These are phyloP conservation scores for Oasisia sp. DNA, from an alignment of 2,888 invertebrate species.

Conservation along the genomic window DNA sequence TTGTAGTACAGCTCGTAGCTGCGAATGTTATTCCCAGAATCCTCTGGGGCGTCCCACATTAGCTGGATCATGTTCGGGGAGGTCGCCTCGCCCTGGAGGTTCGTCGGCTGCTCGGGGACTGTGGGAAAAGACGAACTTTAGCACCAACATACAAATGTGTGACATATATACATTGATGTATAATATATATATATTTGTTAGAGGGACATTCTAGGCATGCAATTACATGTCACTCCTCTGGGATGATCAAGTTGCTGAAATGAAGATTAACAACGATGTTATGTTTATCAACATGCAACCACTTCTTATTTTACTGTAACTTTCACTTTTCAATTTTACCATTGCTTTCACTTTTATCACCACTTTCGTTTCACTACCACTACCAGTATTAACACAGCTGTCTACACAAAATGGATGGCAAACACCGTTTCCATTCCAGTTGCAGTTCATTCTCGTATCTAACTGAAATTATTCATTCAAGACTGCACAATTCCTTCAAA, in stretches of 20 bases:
- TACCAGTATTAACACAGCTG: background rate
- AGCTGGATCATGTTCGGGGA: constrained; percentile 89
- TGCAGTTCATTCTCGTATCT: background rate
- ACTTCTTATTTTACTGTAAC: background rate
- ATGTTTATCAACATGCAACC: background rate
- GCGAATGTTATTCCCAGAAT: constrained; percentile 86
- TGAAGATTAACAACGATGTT: background rate
- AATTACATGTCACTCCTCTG: background rate
- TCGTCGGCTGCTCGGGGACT: constrained; percentile 46
- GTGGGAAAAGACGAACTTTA: background rate
- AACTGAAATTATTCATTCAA: background rate
- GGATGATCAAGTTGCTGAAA: background rate
- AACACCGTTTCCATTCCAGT: background rate
- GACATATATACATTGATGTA: background rate
- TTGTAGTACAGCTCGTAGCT: constrained; percentile 98
- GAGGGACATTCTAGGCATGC: background rate
- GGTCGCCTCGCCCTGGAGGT: constrained; percentile 42
- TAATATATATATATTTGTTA: background rate
- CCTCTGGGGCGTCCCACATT: constrained; percentile 88
- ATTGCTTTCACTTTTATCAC: no score
- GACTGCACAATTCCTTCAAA: background rate
- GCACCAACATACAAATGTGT: background rate
- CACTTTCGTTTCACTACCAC: no score
- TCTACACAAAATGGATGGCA: constrained; percentile 6
- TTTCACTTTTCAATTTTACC: no score